phyloP scores from a whole-genome alignment of 2,113 vertebrate species.

The Meriones unguiculatus region DNA sequence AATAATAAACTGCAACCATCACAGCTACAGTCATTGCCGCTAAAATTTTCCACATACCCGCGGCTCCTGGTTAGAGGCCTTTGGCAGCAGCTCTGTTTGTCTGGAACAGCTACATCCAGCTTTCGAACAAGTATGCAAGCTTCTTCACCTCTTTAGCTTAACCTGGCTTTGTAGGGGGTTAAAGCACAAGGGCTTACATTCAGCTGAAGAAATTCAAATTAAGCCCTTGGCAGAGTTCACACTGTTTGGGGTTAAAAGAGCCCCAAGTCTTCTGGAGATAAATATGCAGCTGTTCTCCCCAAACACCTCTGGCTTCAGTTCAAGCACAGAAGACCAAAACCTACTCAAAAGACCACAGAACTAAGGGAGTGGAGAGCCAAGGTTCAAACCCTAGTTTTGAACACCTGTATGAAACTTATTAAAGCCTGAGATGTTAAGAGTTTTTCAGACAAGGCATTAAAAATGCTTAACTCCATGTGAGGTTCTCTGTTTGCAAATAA shows the following conservation, averaged over 20 bases:
- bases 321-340: slow-evolving; percentile 41
- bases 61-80: slow-evolving; percentile 62
- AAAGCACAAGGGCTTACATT: slow-evolving; percentile 63
- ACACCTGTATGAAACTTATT: slow-evolving; percentile 30
- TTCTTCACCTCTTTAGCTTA: slow-evolving; percentile 61
- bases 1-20: slow-evolving; percentile 67
- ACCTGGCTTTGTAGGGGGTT: slow-evolving; percentile 66
- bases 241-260: slow-evolving; percentile 39
- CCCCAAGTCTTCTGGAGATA: slow-evolving; percentile 28
- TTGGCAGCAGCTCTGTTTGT: slow-evolving; percentile 76
- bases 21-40: slow-evolving; percentile 30
- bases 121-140: slow-evolving; percentile 47
- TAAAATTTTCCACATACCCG: slow-evolving; percentile 76
- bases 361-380: background rate
- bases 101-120: slow-evolving; percentile 74
- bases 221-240: slow-evolving; percentile 52
- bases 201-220: slow-evolving; percentile 71
- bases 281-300: slow-evolving; percentile 23
- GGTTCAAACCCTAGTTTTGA: slow-evolving; percentile 22
- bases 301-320: slow-evolving; percentile 35
- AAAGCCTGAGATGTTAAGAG: background rate
- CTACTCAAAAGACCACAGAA: slow-evolving; percentile 28
- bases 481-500: slow-evolving; percentile 22
- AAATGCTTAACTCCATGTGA: background rate
- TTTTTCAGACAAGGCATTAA: background rate